Evolutionary conservation across 2,797 vertebrate genomes (phyloP), one percentile per base, ranked within the genome.

Genomic region (Lutjanus argentimaculatus): DNA sequence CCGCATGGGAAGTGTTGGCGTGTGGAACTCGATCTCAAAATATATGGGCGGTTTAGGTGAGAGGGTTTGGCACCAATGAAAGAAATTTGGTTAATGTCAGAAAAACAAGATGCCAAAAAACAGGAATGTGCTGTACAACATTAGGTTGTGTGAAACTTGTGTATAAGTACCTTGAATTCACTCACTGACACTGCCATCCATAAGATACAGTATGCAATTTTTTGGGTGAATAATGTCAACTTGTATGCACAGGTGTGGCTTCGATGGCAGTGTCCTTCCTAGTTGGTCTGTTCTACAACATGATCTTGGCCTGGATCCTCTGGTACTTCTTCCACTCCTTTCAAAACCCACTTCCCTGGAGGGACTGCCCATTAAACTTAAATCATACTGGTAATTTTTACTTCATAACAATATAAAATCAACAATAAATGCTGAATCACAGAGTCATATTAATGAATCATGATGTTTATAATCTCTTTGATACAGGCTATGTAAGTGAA

Each of bases 291-390:
- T 97, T 96, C 88, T 97, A 97, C 85, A 97, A 97, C 87, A 96
- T 93, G 0, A 94, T 97, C 83, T 83, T 97, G 75, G 89, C 93
- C 22, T 97, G 97, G 97, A 93, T 97, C 73, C 87, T 97, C 69
- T 97, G 97, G 96, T 97, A 96, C 88, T 92, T 98, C 62, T 92
- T 96, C 79, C 95, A 97, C 83, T 97, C 97, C 59, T 97, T 97
- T 91, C 96, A 96, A 91, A 79, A 92, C 40, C 96, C 96, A 0
- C 94, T 97, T 79, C 97, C 97, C 61, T 97, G 96, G 97, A 93
- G 93, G 30, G 9, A 81, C 52, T 97, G 97, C 63, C 96, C 96
- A 0, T 52, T 92, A 19, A 93, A 95, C 17, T 7, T 57, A 76
- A 97, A 97, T 85, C 92, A 21, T 74, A 96, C 96, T 76, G 96